phyloP scores from a whole-genome alignment of 2,797 vertebrate species.

The Rhabdophis nuchalis region DNA sequence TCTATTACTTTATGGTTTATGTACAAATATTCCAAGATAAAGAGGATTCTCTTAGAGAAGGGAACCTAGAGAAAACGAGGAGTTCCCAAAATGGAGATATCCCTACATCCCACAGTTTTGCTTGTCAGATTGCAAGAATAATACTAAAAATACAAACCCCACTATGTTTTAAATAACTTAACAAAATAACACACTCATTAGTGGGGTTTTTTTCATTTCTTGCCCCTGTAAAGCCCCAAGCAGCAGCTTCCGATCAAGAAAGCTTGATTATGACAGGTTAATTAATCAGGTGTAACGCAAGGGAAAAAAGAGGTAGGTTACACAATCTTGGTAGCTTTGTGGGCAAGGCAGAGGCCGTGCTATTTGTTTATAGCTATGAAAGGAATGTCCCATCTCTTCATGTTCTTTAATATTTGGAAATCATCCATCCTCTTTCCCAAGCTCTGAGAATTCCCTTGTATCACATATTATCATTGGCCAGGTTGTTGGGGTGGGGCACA shows the following conservation, averaged over 20 bases:
- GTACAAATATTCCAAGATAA: neutral
- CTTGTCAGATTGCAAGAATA: neutral
- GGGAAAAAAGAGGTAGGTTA: neutral
- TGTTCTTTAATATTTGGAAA: too few relatives aligned
- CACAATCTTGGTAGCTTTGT: neutral
- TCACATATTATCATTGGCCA: too few relatives aligned
- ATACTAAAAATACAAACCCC: neutral
- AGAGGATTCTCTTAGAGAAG: neutral
- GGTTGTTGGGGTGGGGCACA: too few relatives aligned
- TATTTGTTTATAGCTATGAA: neutral
- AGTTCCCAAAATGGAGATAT: neutral
- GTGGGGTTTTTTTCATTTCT: neutral
- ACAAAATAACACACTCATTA: too few relatives aligned
- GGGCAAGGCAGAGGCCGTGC: neutral
- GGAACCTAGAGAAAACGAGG: neutral
- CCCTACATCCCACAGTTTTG: neutral
- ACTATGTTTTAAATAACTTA: neutral
- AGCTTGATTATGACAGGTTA: neutral
- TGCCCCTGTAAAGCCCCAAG: neutral
- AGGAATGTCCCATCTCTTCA: too few relatives aligned
- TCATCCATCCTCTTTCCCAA: too few relatives aligned
- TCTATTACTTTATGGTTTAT: neutral
- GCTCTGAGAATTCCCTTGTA: neutral
- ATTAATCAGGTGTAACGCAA: neutral
- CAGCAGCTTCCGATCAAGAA: neutral